Evolutionary conservation across 1,140 invertebrate species (phyloP).

Genomic region (Drosophila bocki): DNA sequence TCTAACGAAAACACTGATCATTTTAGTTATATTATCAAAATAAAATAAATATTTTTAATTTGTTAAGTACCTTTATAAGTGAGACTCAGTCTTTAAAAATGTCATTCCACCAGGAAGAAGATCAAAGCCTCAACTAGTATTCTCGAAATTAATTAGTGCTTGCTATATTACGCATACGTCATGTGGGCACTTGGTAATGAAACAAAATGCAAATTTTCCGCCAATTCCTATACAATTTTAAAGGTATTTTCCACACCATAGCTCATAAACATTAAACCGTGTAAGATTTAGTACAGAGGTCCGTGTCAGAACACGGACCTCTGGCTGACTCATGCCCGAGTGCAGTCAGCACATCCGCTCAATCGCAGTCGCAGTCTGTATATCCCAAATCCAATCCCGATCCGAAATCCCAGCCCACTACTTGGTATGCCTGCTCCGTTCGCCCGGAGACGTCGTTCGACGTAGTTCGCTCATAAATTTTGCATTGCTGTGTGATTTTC

Average conservation of each 20-base stretch:
- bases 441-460: slow-evolving; percentile 69
- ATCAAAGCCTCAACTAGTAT: too few relatives aligned
- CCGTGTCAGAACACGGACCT: slow-evolving; percentile 13
- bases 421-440: slow-evolving; percentile 70
- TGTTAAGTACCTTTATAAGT: background rate
- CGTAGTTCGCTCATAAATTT: slow-evolving; percentile 80
- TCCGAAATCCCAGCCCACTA: slow-evolving; percentile 55
- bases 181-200: background rate
- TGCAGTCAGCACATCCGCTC: slow-evolving; percentile 61
- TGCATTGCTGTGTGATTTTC: slow-evolving; percentile 70
- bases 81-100: background rate
- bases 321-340: slow-evolving; percentile 30
- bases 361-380: slow-evolving; percentile 6
- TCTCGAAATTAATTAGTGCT: background rate
- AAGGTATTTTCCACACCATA: background rate
- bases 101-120: too few relatives aligned
- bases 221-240: background rate
- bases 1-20: background rate
- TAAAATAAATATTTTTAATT: background rate
- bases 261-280: background rate
- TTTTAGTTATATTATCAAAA: background rate
- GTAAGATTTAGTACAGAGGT: background rate
- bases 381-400: slow-evolving; percentile 3
- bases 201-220: background rate
- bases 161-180: slow-evolving; percentile 1